Evolutionary conservation across 2,888 invertebrate genomes (phyloP).

Genomic region (Coelinius sp.): DNA sequence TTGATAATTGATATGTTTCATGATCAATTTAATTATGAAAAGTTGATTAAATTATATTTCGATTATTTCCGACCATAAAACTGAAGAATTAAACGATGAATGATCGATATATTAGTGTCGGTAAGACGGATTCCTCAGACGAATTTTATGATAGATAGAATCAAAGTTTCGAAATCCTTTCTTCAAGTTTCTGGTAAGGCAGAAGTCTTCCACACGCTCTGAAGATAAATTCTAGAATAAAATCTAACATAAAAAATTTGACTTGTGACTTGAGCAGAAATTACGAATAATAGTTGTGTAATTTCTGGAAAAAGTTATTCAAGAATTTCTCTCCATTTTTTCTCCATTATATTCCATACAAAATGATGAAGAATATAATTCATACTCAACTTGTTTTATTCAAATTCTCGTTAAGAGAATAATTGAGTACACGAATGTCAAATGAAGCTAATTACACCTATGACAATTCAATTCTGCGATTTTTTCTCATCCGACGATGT

Average conservation of each 20-base stretch:
- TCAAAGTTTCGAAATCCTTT: not conserved
- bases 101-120: too few species aligned
- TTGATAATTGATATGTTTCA: too few species aligned
- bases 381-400: too few species aligned
- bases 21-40: too few species aligned
- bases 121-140: slow-evolving; percentile 37
- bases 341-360: not conserved
- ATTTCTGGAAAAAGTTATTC: not conserved
- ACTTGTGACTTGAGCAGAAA: not conserved
- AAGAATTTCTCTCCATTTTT: not conserved
- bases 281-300: not conserved
- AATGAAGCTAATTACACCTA: too few species aligned
- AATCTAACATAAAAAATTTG: not conserved
- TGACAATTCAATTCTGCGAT: not conserved
- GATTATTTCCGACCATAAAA: too few species aligned
- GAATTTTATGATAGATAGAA: not conserved
- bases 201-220: slow-evolving; percentile 7
- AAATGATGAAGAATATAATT: too few species aligned
- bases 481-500: not conserved
- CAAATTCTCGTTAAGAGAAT: too few species aligned
- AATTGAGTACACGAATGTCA: too few species aligned
- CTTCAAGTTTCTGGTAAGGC: slow-evolving; percentile 15
- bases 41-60: too few species aligned
- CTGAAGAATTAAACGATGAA: too few species aligned
- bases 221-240: not conserved